Evolutionary conservation across 2,113 vertebrate genomes (phyloP), one percentile per base, ranked within the genome.

Genomic region (Axis porcinus): DNA sequence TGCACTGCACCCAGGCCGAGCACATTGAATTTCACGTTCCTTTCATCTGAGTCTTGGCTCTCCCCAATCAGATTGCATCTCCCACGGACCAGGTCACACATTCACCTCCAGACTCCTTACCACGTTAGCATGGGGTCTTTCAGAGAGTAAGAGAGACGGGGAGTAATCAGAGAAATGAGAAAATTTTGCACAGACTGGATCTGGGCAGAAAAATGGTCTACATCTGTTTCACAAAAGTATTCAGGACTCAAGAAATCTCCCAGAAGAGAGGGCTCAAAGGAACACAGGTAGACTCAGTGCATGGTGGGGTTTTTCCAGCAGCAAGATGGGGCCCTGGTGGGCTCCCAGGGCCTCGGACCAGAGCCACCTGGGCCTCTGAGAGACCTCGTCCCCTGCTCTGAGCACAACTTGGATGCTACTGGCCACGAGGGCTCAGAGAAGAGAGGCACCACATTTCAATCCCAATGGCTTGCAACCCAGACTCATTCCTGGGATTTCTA

Each of bases 241-340:
- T 55, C 19, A 15, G 60, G 9, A 19, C 82, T 78, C 17, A 17
- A 36, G 40, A 57, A 25, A 25, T 36, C 64, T 5, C 19, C 2
- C 21, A 7, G 11, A 62, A 62, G 52, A 47, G 55, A 45, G 36
- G 47, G 8, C 36, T 17, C 23, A 16, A 40, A 36, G 13, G 33
- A 8, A 2, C 15, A 3, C 25, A 6, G 47, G 12, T 0, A 2
- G 47, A 17, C 55, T 55, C 21, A 3, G 60, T 4, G 74, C 45
- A 1, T 2, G 13, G 45, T 6, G 0, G 5, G 45, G 28, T 8
- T 21, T 23, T 57, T 64, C 11, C 21, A 7, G 21, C 33, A 33
- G 30, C 30, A 3, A 9, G 33, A 27, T 0, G 0, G 13, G 30
- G 7, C 11, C 14, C 0, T 0, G 2, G 4, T 13, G 25, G 16